Evolutionary conservation across 2,797 vertebrate species (phyloP), one percentile per base, ranked within the genome.

Genomic region (Clamator glandarius): DNA sequence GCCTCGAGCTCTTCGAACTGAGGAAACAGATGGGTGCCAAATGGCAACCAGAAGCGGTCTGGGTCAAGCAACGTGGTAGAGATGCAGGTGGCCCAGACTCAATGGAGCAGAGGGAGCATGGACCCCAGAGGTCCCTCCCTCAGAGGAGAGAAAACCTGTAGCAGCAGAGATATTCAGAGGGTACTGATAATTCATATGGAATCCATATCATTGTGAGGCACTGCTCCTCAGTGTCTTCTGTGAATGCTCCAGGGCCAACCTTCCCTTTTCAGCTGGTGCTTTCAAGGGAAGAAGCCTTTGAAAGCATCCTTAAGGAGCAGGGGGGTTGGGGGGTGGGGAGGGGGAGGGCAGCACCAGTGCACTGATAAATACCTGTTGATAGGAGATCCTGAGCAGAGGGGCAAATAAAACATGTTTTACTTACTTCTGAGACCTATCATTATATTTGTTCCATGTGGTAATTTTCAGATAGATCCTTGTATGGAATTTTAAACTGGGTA

Each of bases 11-110:
- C 92, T 96, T 95, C 90, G 94, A 96, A 95, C 87, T 90, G 73
- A 86, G 85, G 83, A 94, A 96, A 95, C 95, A 95, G 77, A 94
- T 66, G 91, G 89, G 66, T 95, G 89, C 94, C 95, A 95, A 96
- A 96, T 92, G 96, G 85, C 36, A 39, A 41, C 21, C 36, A 85
- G 68, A 46, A 91, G 44, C 0, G 0, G 41, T 91, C 87, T 86
- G 89, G 89, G 84, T 93, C 92, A 94, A 95, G 79, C 11, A 46
- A 33, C 6, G 8, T 39, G n/a, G 62, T 84, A 25, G 62, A 75
- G 51, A 50, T 28, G 23, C 23, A 51, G 62, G 17, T 2, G 4
- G 58, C 33, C 57, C 66, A 36, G 28, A 48, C 50, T 78, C 58
- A 81, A 12, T 17, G 46, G 58, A 42, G 39, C 79, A 92, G 29